Percentiles rank a stretch among this genome's conserved stretches.
phyloP scores from a whole-genome alignment of 2,797 vertebrate species.

The Hippocampus kuda region DNA sequence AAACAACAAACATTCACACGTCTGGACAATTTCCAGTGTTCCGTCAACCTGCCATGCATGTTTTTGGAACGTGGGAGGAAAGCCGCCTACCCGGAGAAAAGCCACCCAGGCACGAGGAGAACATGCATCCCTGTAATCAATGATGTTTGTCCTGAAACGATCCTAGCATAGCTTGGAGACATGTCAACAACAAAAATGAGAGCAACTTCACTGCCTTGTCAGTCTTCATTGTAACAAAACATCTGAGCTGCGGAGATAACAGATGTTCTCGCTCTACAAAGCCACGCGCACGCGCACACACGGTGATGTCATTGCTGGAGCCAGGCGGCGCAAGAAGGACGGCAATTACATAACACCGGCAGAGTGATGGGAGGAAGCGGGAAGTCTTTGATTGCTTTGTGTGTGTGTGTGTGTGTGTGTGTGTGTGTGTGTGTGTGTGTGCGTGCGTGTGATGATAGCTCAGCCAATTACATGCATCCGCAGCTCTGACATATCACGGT shows the following conservation, averaged over 20 bases:
- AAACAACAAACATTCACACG: no score
- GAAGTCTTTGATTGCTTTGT: not conserved
- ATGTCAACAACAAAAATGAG: not conserved
- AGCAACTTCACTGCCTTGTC: not conserved
- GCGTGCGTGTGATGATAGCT: not conserved
- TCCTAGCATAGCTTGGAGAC: no score
- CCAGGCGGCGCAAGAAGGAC: constrained; percentile 53
- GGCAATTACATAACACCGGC: constrained; percentile 44
- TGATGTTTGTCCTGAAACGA: no score
- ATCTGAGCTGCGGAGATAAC: not conserved
- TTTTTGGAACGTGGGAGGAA: no score
- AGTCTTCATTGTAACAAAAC: not conserved
- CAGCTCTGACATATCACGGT: constrained; percentile 33
- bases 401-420: not conserved
- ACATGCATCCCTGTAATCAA: no score
- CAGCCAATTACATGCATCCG: constrained; percentile 30
- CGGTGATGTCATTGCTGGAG: constrained; percentile 49
- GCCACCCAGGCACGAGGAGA: no score
- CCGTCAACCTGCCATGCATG: no score
- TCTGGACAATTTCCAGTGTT: no score
- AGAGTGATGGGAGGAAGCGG: constrained; percentile 17
- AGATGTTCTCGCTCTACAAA: constrained; percentile 22
- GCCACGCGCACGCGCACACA: constrained; percentile 8
- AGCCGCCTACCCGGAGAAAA: no score
- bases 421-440: not conserved